These are phyloP conservation scores for Coendou prehensilis DNA, from an alignment of 2,797 vertebrate species.

Conservation along the genomic window DNA sequence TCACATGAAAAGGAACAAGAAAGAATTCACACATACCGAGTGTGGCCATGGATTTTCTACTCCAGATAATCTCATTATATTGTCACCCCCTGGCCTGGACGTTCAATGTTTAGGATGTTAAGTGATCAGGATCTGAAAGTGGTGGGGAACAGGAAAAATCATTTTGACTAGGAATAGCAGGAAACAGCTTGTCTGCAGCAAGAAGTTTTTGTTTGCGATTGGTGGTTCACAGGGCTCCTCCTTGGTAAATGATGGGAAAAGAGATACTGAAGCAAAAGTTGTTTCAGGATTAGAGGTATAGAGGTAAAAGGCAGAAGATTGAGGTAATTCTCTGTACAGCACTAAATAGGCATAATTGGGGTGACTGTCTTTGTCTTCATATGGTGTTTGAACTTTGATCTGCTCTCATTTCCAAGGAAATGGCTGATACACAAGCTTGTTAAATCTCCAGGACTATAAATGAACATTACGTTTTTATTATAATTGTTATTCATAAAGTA, in stretches of 20 bases:
- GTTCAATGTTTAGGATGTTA: neutral
- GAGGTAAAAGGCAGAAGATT: neutral
- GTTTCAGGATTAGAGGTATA: neutral
- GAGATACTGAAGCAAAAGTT: neutral
- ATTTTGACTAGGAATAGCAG: neutral
- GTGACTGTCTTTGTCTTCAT: neutral
- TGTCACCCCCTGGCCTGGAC: neutral
- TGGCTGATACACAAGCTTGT: neutral
- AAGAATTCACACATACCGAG: neutral
- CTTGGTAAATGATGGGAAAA: neutral
- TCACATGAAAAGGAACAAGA: neutral
- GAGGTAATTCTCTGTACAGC: neutral
- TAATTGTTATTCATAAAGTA: neutral
- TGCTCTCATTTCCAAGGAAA: neutral
- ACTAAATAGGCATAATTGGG: neutral
- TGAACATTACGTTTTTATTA: neutral
- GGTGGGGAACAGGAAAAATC: neutral
- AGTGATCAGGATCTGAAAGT: neutral
- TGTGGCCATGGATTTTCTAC: neutral
- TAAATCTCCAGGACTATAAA: neutral
- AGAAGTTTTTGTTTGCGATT: neutral
- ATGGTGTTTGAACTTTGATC: neutral
- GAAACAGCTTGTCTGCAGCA: neutral
- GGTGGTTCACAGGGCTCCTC: neutral
- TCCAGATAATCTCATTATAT: neutral